phyloP scores from a whole-genome alignment of 2,888 invertebrate genomes.

The Trachelus troglodyta region DNA sequence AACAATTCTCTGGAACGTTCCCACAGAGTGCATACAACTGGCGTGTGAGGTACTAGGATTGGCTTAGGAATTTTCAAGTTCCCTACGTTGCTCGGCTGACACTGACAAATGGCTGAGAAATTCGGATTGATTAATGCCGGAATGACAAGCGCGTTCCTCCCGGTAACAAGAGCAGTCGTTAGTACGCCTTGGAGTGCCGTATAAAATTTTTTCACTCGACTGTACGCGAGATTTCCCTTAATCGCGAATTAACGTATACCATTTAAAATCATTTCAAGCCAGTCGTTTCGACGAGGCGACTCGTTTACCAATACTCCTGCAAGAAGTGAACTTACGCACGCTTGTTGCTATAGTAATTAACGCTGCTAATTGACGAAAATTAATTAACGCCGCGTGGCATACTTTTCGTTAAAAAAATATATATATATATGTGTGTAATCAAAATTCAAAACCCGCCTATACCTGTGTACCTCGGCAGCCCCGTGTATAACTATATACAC shows the following conservation, averaged over 20 bases:
- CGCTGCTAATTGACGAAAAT: no score
- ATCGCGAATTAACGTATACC: not conserved
- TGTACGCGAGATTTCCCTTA: not conserved
- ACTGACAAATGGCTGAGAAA: constrained; percentile 52
- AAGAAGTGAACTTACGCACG: not conserved
- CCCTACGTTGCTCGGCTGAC: constrained; percentile 41
- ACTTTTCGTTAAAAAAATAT: no score
- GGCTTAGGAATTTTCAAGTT: constrained; percentile 40
- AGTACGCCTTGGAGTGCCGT: not conserved
- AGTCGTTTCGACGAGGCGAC: not conserved
- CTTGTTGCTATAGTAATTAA: not conserved
- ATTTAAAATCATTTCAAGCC: not conserved
- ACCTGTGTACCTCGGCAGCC: no score
- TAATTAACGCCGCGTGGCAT: no score
- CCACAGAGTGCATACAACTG: not conserved
- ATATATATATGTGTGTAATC: no score
- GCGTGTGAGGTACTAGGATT: not conserved
- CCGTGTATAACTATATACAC: not conserved
- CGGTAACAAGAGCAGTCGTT: constrained; percentile 11
- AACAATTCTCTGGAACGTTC: not conserved
- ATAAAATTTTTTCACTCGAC: constrained; percentile 18
- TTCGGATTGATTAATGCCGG: constrained; percentile 52
- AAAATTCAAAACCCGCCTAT: no score
- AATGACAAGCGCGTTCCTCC: constrained; percentile 12
- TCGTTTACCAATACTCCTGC: not conserved